Base-by-base conservation (phyloP, 2,888 invertebrate genomes). In the Bhutanitis thaidina region DNA sequence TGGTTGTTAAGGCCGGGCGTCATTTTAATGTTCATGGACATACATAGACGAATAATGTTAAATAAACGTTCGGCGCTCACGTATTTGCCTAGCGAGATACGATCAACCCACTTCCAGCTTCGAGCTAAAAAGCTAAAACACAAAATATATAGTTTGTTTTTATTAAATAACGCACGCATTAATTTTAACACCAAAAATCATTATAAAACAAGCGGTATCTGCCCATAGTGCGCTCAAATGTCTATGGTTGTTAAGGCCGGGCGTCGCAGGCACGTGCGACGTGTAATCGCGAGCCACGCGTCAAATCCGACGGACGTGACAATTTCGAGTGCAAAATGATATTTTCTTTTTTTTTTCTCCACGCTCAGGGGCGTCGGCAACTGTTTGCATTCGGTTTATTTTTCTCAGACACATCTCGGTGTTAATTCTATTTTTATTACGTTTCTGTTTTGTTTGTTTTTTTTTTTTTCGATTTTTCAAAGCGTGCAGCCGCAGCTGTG, bases 241-340 rank as follows among this genome's bases (percentile, higher is more conserved):
- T 9, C 36, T 30, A 37, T 37, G 43, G 67, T 72, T 69, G 69
- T 71, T 72, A 71, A 62, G 59, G 62, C 61, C 49, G 54, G 51
- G 61, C 50, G 38, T 55, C 71, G 66, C 67, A 69, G 37, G 56
- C 71, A 67, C 67, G 70, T 64, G 64, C 44, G 58, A 60, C 49
- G 53, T 49, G 44, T 58, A 61, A 64, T 65, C 59, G 57, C 52
- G 44, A 53, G 64, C 53, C 73, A 73, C 75, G 75, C 68, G 74
- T 58, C 68, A 58, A 57, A 58, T 58, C 61, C 56, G 43, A 39
- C 61, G 62, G 61, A 73, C 78, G 74, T 80, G 79, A 78, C 71
- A 62, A 60, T 69, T 61, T 62, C 55, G 54, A 61, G 59, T 55
- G 59, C 50, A 55, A 67, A 67, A 67, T 63, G 64, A 62, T 62